Conservation (phyloP, 2,888 invertebrate genomes). For the Ornithoptera alexandrae region DNA sequence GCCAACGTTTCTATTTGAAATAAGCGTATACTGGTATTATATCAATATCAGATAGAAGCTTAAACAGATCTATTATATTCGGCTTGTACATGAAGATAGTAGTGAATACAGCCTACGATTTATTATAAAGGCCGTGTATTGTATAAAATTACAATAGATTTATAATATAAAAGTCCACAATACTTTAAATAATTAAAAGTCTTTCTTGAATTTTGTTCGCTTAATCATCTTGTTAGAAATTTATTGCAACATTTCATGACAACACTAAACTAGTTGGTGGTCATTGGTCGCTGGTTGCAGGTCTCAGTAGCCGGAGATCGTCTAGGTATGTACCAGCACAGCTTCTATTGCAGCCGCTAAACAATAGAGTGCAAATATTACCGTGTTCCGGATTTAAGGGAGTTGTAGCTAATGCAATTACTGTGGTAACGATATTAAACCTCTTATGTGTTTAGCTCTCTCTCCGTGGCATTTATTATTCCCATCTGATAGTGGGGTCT, state of each 20-base stretch:
- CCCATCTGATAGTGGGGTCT: too few species aligned
- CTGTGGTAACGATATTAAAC: too few species aligned
- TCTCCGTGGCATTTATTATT: too few species aligned
- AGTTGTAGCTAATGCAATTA: too few species aligned
- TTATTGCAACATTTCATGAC: not conserved
- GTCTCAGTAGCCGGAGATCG: too few species aligned
- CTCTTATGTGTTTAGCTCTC: too few species aligned
- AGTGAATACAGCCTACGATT: constrained; percentile 12
- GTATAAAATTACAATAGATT: constrained; percentile 1
- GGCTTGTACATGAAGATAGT: constrained; percentile 9
- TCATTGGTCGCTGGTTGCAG: too few species aligned
- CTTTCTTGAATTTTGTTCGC: not conserved
- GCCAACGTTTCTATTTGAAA: constrained; percentile 17
- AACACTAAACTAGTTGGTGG: too few species aligned
- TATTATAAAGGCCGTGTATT: constrained; percentile 1
- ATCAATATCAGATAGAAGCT: constrained; percentile 10
- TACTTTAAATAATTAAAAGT: not conserved
- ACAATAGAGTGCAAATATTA: too few species aligned
- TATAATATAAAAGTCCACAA: not conserved
- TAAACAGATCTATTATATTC: constrained; percentile 16
- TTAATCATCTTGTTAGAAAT: not conserved
- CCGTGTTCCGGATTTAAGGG: too few species aligned
- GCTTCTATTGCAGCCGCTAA: too few species aligned
- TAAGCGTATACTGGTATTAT: constrained; percentile 8
- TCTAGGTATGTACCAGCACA: too few species aligned